Percentiles rank a stretch among this genome's conserved stretches.
phyloP scores from a whole-genome alignment of 2,888 invertebrate species.

The Teinopalpus imperialis region DNA sequence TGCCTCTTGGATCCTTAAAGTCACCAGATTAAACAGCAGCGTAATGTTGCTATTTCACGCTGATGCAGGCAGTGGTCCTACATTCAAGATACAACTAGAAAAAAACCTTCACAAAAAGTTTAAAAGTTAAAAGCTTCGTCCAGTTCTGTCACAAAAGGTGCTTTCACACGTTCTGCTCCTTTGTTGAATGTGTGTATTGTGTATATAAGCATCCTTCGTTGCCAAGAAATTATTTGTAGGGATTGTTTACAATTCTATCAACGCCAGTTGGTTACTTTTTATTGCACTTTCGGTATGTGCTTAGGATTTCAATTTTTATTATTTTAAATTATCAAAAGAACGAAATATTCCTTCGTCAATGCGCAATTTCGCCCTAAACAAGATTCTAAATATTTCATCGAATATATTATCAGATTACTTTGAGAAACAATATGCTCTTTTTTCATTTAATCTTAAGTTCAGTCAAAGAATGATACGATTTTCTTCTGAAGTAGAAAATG shows the following conservation, averaged over 20 bases:
- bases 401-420: conserved; percentile 1
- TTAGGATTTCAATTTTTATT: conserved; percentile 4
- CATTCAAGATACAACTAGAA: too few species aligned
- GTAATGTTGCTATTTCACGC: too few species aligned
- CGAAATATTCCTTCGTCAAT: conserved; percentile 2
- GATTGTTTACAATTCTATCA: conserved; percentile 14
- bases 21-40: too few species aligned
- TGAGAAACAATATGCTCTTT: too few species aligned
- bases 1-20: too few species aligned
- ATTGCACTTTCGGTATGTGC: conserved; percentile 5
- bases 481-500: too few species aligned
- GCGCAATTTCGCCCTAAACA: neutral
- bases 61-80: too few species aligned
- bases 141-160: neutral
- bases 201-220: neutral
- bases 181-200: neutral
- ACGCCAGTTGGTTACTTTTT: conserved; percentile 9
- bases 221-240: conserved; percentile 9
- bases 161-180: neutral
- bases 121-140: too few species aligned
- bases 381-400: neutral
- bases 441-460: too few species aligned
- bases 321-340: conserved; percentile 5
- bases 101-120: too few species aligned
- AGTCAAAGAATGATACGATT: too few species aligned